These are phyloP conservation scores for Ennomos erosarius DNA, from an alignment of 2,888 invertebrate genomes.

Conservation along the genomic window DNA sequence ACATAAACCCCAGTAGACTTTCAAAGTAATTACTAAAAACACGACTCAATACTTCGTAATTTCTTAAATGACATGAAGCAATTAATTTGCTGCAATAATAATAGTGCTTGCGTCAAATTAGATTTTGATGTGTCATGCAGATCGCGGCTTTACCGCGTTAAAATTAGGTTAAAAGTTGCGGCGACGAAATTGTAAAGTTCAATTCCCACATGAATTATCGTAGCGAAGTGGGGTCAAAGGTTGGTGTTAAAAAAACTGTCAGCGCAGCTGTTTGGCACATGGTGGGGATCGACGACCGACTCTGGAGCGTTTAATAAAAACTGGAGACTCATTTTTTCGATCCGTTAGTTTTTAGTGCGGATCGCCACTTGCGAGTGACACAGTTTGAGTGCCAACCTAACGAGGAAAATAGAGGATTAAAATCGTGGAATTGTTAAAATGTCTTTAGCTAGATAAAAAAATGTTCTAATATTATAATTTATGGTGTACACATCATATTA, in stretches of 20 bases:
- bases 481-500: no score
- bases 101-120: conserved; percentile 61
- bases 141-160: conserved; percentile 50
- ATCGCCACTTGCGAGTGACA: conserved; percentile 25
- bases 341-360: conserved; percentile 19
- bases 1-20: conserved; percentile 12
- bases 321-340: conserved; percentile 17
- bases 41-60: conserved; percentile 49
- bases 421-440: conserved; percentile 1
- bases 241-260: conserved; percentile 77
- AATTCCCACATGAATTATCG: conserved; percentile 83
- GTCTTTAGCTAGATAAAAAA: not conserved
- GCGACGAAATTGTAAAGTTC: conserved; percentile 60
- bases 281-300: conserved; percentile 46
- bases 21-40: conserved; percentile 35
- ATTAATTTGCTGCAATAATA: conserved; percentile 68
- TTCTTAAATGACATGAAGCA: conserved; percentile 49
- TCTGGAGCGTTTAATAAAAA: conserved; percentile 23
- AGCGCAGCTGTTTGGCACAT: conserved; percentile 80
- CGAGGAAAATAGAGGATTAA: conserved; percentile 9
- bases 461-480: not conserved
- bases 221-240: conserved; percentile 80
- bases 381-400: conserved; percentile 20
- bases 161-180: conserved; percentile 62
- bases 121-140: conserved; percentile 44